phyloP scores from a whole-genome alignment of 2,888 invertebrate genomes.

The Meganola albula region DNA sequence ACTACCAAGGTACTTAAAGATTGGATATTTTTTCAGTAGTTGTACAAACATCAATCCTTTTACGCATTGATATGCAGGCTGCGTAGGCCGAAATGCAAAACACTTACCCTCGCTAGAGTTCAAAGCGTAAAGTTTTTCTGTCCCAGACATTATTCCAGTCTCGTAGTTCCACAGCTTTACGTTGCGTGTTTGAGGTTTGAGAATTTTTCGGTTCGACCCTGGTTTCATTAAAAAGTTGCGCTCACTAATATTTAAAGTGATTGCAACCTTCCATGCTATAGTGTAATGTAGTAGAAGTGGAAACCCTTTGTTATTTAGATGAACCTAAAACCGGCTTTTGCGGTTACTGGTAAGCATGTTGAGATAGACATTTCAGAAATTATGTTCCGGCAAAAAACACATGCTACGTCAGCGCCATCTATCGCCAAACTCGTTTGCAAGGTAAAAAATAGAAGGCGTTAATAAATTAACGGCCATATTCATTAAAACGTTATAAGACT shows the following conservation, averaged over 20 bases:
- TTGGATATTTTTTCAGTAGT: constrained; percentile 41
- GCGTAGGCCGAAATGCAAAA: constrained; percentile 71
- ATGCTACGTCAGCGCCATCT: no score
- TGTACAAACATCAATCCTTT: constrained; percentile 69
- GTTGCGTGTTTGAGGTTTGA: constrained; percentile 71
- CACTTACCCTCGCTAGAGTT: constrained; percentile 72
- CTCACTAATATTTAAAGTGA: constrained; percentile 60
- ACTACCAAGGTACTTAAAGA: constrained; percentile 33
- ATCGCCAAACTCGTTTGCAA: no score
- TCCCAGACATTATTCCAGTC: constrained; percentile 73
- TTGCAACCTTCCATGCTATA: constrained; percentile 51
- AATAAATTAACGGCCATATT: no score
- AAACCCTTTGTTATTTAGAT: constrained; percentile 31
- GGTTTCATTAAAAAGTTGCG: constrained; percentile 68
- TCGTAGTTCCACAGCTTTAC: constrained; percentile 71
- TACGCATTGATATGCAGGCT: constrained; percentile 69
- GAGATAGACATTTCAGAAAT: no score
- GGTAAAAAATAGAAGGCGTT: no score
- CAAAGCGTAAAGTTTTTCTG: constrained; percentile 74
- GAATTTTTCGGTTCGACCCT: constrained; percentile 64
- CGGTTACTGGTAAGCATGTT: no score
- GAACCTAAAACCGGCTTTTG: no score
- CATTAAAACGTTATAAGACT: no score
- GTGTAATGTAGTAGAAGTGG: constrained; percentile 23
- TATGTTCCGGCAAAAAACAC: no score